phyloP scores from a whole-genome alignment of 2,113 vertebrate genomes.

The Columba janthina region DNA sequence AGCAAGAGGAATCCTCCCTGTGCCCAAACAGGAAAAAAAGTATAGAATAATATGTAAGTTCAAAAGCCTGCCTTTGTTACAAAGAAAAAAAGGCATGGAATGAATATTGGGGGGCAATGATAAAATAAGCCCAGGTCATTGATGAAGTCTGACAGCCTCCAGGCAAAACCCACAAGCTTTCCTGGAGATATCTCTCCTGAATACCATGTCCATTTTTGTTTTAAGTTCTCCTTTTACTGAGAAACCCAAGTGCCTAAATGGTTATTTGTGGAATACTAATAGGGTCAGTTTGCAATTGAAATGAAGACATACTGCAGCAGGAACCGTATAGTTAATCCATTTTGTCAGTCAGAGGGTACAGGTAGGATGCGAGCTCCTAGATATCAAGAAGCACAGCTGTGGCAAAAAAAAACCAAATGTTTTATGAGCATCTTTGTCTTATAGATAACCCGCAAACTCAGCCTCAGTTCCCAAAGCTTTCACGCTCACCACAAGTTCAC shows the following conservation, averaged over 20 bases:
- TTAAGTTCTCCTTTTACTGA: not conserved
- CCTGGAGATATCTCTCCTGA: not conserved
- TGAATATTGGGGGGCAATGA: not conserved
- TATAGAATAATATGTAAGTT: not conserved
- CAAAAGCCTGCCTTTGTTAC: not conserved
- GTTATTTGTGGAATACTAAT: slow-evolving; percentile 8
- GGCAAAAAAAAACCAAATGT: not conserved
- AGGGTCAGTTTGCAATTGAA: not conserved
- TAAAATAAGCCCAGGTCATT: not conserved
- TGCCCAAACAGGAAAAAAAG: not conserved
- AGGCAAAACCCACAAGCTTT: not conserved
- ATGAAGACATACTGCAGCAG: not conserved
- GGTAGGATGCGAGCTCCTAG: not conserved
- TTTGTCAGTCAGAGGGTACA: not conserved
- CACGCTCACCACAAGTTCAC: not conserved
- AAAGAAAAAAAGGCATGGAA: not conserved
- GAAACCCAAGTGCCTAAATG: not conserved
- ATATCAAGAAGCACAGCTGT: not conserved
- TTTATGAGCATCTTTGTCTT: not conserved
- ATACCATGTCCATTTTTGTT: not conserved
- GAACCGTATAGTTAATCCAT: not conserved
- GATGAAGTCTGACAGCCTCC: not conserved
- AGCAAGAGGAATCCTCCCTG: not conserved
- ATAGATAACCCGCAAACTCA: not conserved
- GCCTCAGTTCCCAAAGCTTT: not conserved